phyloP scores from a whole-genome alignment of 2,888 invertebrate genomes.

The Orthosia cruda region DNA sequence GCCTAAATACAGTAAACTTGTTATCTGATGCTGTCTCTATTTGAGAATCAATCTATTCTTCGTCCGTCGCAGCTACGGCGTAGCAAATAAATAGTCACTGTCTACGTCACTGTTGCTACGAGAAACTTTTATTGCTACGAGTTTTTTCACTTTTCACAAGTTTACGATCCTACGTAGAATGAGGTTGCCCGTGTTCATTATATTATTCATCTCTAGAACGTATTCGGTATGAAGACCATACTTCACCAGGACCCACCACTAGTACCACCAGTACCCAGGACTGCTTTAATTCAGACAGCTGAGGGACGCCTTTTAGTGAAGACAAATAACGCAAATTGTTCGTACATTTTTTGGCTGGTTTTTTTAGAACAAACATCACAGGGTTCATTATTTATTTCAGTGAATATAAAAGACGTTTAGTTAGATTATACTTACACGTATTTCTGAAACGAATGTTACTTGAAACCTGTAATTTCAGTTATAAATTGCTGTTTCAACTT shows the following conservation, averaged over 20 bases:
- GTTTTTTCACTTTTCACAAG: constrained; percentile 34
- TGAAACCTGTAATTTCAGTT: constrained; percentile 9
- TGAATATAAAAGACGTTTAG: constrained; percentile 29
- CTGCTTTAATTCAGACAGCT: constrained; percentile 54
- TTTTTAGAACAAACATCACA: constrained; percentile 24
- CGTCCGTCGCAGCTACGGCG: constrained; percentile 42
- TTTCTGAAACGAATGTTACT: constrained; percentile 9
- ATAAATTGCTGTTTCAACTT: neutral
- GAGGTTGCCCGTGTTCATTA: constrained; percentile 34
- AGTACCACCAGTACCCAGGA: constrained; percentile 1
- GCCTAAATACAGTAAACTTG: constrained; percentile 43
- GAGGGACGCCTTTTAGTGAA: constrained; percentile 46
- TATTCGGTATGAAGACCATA: constrained; percentile 60
- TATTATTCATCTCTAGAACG: constrained; percentile 54
- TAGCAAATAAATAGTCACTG: constrained; percentile 39
- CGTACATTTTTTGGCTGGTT: constrained; percentile 16
- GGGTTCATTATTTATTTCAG: constrained; percentile 30
- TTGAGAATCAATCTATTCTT: constrained; percentile 47
- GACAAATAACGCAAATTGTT: constrained; percentile 51
- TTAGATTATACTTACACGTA: constrained; percentile 22
- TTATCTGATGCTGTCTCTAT: constrained; percentile 49
- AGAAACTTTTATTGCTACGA: constrained; percentile 17
- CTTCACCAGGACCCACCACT: constrained; percentile 35
- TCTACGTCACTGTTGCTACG: constrained; percentile 38
- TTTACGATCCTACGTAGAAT: constrained; percentile 24